phyloP scores from a whole-genome alignment of 2,113 vertebrate genomes.

The Monarcha castaneiventris region DNA sequence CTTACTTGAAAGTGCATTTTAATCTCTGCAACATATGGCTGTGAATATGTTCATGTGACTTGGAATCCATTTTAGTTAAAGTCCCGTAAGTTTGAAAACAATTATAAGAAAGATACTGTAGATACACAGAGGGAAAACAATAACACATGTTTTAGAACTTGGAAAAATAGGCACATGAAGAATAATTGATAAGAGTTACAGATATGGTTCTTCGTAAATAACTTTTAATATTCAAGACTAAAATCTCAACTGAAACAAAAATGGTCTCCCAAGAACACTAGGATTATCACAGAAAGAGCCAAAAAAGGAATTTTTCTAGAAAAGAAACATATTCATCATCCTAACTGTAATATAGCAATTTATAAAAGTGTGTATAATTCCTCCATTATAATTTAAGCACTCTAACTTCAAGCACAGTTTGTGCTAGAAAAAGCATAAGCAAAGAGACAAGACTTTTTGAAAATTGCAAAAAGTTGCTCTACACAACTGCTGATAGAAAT shows the following conservation, averaged over 20 bases:
- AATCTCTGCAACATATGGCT: neutral
- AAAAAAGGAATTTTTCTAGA: fast-evolving
- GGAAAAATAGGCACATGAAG: neutral
- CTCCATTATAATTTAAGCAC: neutral
- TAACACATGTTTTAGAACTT: neutral
- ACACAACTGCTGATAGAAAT: neutral
- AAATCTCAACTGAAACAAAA: neutral
- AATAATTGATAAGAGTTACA: neutral
- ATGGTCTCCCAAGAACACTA: neutral
- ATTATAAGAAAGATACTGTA: neutral
- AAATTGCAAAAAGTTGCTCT: neutral
- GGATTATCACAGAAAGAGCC: neutral
- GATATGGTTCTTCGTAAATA: neutral
- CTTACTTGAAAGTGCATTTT: neutral
- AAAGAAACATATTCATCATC: neutral
- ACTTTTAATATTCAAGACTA: neutral
- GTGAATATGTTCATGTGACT: neutral
- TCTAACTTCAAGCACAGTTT: neutral
- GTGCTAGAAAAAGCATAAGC: neutral
- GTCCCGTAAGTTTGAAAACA: neutral
- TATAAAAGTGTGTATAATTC: neutral
- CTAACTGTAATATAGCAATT: neutral
- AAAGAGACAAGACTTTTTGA: neutral
- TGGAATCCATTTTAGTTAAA: neutral
- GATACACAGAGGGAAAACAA: neutral